Base-by-base conservation (phyloP, 2,797 vertebrate genomes). In the Nothura maculosa region DNA sequence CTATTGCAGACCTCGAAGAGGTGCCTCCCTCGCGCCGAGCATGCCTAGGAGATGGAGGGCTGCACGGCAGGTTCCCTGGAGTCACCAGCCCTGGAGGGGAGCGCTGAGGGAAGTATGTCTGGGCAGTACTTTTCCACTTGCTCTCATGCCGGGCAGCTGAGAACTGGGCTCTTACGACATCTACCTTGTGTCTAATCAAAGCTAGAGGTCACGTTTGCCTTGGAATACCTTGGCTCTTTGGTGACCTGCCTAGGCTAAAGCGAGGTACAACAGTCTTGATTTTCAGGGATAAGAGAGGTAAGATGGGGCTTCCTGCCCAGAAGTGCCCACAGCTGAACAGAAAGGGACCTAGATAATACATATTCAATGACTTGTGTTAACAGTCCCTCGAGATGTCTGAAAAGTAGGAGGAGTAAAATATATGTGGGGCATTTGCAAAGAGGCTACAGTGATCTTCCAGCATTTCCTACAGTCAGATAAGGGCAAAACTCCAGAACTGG, bases 81-180 rank as follows among this genome's bases (percentile, higher is more conserved):
- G 88, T 88, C 92, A 95, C 43, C 32, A 2, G 55, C 67, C 80
- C 52, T 30, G 79, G 70, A 88, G 57, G 78, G 86, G 78, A 88
- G 52, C 43, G 38, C 50, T 43, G 88, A 84, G 83, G 82, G 83
- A 90, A 88, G 52, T 60, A 78, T 5, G 13, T 24, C 67, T 17
- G 5, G 5, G 83, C 86, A 76, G 94, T 96, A 96, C 74, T 95
- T 96, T 95, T 96, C 95, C 95, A 95, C 78, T 91, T 6, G 83
- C 73, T 63, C 68, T 85, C 64, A 45, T 75, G 18, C 32, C 57
- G 30, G 22, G 61, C 52, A 87, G 58, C 30, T 40, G 81, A 9
- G 43, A 78, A 63, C 15, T 1, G 3, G 60, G 62, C 25, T 62
- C 55, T 67, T 77, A 52, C 5, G 3, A 85, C 87, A 70, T 1